Base-by-base conservation (phyloP, 2,888 invertebrate genomes). In the Apodemia hepburni region DNA sequence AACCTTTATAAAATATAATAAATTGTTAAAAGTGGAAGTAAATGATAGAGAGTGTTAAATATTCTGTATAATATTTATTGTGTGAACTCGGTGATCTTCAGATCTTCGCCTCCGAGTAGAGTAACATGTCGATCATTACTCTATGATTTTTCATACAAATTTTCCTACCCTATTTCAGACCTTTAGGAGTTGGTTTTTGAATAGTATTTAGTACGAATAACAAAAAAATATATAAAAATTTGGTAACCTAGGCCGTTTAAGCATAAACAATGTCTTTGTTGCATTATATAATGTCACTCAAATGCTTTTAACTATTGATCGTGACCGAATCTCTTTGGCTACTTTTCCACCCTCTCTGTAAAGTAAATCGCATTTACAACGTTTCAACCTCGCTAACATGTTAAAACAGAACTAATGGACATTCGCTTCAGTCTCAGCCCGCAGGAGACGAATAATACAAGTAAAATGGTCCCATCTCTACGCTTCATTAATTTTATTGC, bases 371-470 rank as follows among this genome's bases (percentile, higher is more conserved):
- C 85, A 91, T 91, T 91, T 90, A 86, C 87, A 89, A 88, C 87
- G 86, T 90, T 90, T 91, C 91, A 90, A 89, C 89, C 84, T 89
- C 87, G 87, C 90, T 91, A 91, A 91, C 90, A 91, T 90, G 91
- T 91, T 91, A 90, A 91, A 91, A 91, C 89, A 90, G 91, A 91
- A 91, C 91, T 90, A 91, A 91, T 91, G 90, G 90, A 90, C 90
- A 91, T 91, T 91, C 90, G 90, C 85, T 91, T 79, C 89, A 88
- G 89, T 88, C 88, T 85, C 83, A 86, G 89, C 85, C 86, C 88
- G 86, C 89, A 88, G 81, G 89, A 90, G 90, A 89, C 85, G 90
- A 90, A 90, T 91, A 91, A 90, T 90, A 90, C 88, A 87, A 90
- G 90, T 90, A 91, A 91, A 91, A 91, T 90, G 90, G 89, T 90